Base-by-base conservation (phyloP, 1,140 invertebrate genomes). In the Muscidifurax raptorellus region DNA sequence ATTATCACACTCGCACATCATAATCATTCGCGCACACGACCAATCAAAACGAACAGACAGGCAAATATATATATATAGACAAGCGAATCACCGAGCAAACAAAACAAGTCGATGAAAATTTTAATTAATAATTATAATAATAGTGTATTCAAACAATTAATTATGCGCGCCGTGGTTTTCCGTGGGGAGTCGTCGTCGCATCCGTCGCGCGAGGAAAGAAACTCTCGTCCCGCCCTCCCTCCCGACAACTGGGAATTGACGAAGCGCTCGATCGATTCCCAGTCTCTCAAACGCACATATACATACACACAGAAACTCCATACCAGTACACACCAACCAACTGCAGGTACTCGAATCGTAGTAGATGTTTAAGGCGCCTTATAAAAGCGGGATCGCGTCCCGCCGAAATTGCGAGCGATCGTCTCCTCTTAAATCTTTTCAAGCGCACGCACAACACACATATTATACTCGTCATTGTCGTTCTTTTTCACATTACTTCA, bases 331-430 rank as follows among this genome's bases (percentile, higher is more conserved):
- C 44, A 59, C 52, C 18, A 59, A 59, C 18, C 18, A 59, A 59
- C 52, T 59, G 6, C 18, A 71, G 22, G 15, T 75, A 66, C 18
- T 64, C n/a, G 36, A 64, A 28, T 75, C 13, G 40, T 80, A 67
- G 77, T 74, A 75, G 30, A 71, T 76, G 18, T 74, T 80, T 80
- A 80, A 84, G 83, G 18, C 77, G 83, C 77, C 77, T 84, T 79
- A 75, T 32, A 5, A 64, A 36, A 40, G 18, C 74, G 66, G 52
- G 69, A 84, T 52, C 25, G 66, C 47, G 52, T 80, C 22, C 15
- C 18, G 52, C 83, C 83, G 83, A 84, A 80, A 84, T 80, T 74
- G 32, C 67, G 69, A 84, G 25, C 32, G 30, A 84, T 84, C 76
- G 69, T 84, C 79, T 74, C 22, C n/a, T 32, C 15, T 47, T 15